Conservation (phyloP, 2,113 vertebrate species). For the Lycocorax pyrrhopterus region DNA sequence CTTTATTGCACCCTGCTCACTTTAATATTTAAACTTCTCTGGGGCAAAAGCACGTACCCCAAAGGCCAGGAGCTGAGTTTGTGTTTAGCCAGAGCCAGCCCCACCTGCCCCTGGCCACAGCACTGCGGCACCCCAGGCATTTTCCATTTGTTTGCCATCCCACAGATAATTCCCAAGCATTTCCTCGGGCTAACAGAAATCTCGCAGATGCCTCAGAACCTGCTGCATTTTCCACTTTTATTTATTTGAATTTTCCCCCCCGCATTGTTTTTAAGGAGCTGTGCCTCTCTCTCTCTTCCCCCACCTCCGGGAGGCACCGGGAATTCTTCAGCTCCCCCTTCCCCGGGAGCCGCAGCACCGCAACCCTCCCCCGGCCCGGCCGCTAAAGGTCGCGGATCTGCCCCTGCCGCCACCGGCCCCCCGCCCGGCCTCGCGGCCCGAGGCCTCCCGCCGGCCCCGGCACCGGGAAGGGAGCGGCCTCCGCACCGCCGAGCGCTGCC, state of each 20-base stretch:
- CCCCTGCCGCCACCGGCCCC: too few relatives aligned
- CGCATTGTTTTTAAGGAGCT: neutral
- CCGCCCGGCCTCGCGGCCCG: too few relatives aligned
- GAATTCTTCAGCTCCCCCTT: neutral
- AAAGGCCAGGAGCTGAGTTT: neutral
- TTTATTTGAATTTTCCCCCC: neutral
- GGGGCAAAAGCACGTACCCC: accelerated
- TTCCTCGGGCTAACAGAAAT: neutral
- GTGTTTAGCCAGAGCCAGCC: accelerated
- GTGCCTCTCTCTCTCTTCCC: too few relatives aligned
- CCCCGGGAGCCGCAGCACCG: neutral
- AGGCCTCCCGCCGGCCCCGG: neutral
- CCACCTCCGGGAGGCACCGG: neutral
- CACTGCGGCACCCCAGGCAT: neutral
- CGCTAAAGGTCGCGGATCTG: neutral
- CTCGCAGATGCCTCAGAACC: neutral
- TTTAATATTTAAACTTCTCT: neutral
- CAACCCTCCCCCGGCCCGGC: too few relatives aligned
- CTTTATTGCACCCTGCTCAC: accelerated
- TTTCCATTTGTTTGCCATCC: neutral
- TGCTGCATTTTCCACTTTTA: neutral
- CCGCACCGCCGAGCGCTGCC: neutral
- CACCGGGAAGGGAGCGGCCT: neutral
- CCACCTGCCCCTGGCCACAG: neutral
- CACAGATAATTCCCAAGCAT: neutral